Evolutionary conservation across 2,888 invertebrate species (phyloP).

Genomic region (Hylaea fasciaria): DNA sequence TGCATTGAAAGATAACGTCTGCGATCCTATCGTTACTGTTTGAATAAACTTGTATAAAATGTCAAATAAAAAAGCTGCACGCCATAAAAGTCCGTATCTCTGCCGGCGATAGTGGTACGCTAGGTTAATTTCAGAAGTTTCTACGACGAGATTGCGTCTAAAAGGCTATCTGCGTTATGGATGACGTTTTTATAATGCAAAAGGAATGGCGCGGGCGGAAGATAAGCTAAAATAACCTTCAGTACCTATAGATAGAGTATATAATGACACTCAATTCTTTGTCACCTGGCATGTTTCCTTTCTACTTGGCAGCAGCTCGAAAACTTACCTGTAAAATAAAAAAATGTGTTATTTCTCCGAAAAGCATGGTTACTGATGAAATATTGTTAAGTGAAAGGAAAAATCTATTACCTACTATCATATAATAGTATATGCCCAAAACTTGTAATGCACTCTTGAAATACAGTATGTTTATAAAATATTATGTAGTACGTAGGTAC

Average conservation of each 20-base stretch:
- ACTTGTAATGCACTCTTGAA: no score
- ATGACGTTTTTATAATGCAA: slow-evolving; percentile 37
- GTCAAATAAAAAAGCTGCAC: slow-evolving; percentile 83
- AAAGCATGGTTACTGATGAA: no score
- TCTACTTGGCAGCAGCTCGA: background rate
- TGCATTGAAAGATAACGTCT: slow-evolving; percentile 85
- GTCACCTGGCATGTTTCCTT: slow-evolving; percentile 1
- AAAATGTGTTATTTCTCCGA: background rate
- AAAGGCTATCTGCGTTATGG: slow-evolving; percentile 39
- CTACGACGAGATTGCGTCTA: slow-evolving; percentile 44
- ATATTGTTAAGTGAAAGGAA: no score
- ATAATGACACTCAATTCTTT: no score
- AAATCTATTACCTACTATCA: no score
- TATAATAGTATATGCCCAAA: no score
- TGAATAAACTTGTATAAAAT: slow-evolving; percentile 85
- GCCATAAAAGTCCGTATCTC: slow-evolving; percentile 74
- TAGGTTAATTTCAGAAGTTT: slow-evolving; percentile 49
- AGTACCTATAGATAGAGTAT: no score
- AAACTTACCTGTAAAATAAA: slow-evolving; percentile 28
- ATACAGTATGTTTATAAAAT: no score
- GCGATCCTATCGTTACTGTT: slow-evolving; percentile 80
- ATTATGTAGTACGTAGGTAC: no score
- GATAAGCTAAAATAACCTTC: slow-evolving; percentile 25
- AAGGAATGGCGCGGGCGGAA: slow-evolving; percentile 12
- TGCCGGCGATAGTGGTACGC: slow-evolving; percentile 63